A percentile compares a stretch with the other conserved stretches of the same genome.
phyloP scores from a whole-genome alignment of 2,113 vertebrate species.

The Peucedramus taeniatus region DNA sequence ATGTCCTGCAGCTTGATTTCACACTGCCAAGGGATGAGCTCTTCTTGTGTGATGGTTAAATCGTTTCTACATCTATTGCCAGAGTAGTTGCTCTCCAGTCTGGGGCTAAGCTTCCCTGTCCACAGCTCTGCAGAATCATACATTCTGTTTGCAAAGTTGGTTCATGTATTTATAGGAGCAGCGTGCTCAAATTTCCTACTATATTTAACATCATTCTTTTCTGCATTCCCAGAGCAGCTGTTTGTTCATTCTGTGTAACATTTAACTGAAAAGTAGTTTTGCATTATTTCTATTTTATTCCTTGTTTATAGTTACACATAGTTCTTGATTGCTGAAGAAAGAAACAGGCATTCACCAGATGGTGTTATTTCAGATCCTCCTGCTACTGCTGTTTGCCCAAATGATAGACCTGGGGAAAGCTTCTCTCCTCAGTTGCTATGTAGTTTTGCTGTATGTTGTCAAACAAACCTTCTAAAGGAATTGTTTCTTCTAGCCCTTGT shows the following conservation, averaged over 20 bases:
- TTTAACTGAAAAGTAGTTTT: slow-evolving; percentile 13
- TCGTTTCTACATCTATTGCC: not conserved
- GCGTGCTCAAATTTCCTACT: not conserved
- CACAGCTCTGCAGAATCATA: not conserved
- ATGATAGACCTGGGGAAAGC: not conserved
- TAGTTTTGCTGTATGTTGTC: not conserved
- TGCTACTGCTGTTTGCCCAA: slow-evolving; percentile 19
- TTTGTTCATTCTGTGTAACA: not conserved
- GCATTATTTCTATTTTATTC: slow-evolving; percentile 7
- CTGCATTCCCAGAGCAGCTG: slow-evolving; percentile 3
- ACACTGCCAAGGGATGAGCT: not conserved
- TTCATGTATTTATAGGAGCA: not conserved
- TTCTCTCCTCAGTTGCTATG: not conserved
- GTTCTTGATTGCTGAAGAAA: not conserved
- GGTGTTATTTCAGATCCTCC: slow-evolving; percentile 18
- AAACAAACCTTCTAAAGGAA: slow-evolving; percentile 2
- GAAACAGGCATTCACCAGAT: slow-evolving; percentile 6
- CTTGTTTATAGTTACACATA: slow-evolving; percentile 14
- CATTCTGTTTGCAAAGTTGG: not conserved
- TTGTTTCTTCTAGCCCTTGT: not conserved
- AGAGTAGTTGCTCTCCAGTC: not conserved
- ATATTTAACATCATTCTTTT: not conserved
- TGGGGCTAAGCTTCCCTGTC: not conserved
- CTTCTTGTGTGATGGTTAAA: not conserved
- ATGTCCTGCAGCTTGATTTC: not conserved